phyloP scores from a whole-genome alignment of 1,140 invertebrate species.

The Aphis craccivora region DNA sequence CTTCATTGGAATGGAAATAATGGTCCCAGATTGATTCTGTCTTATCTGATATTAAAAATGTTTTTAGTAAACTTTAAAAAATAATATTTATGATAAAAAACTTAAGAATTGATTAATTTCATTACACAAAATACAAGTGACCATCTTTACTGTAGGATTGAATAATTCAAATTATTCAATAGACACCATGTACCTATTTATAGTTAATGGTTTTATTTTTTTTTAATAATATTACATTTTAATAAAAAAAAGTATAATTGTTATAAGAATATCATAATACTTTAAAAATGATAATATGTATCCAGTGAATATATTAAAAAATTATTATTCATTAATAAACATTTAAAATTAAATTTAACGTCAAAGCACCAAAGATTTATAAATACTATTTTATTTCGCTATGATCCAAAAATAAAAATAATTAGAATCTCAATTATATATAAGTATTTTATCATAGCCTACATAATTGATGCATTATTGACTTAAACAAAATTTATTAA shows the following conservation, averaged over 20 bases:
- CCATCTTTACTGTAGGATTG: neutral
- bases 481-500: no score
- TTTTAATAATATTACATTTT: neutral
- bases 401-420: no score
- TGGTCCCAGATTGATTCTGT: neutral
- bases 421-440: no score
- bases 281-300: neutral
- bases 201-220: neutral
- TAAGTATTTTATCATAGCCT: no score
- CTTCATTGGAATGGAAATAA: neutral
- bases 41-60: neutral
- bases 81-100: neutral
- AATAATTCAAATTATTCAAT: neutral
- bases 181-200: neutral
- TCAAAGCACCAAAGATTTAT: no score
- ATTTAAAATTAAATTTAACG: no score
- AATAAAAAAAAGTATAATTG: neutral
- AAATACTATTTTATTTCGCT: no score
- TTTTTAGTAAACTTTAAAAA: neutral
- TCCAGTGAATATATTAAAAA: neutral
- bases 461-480: no score
- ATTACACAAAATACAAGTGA: neutral
- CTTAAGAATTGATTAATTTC: neutral
- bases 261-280: neutral
- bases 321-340: neutral